A percentile compares a stretch with the other conserved stretches of the same genome.
phyloP scores from a whole-genome alignment of 2,888 invertebrate genomes.

The Megaustenia siamemsis region DNA sequence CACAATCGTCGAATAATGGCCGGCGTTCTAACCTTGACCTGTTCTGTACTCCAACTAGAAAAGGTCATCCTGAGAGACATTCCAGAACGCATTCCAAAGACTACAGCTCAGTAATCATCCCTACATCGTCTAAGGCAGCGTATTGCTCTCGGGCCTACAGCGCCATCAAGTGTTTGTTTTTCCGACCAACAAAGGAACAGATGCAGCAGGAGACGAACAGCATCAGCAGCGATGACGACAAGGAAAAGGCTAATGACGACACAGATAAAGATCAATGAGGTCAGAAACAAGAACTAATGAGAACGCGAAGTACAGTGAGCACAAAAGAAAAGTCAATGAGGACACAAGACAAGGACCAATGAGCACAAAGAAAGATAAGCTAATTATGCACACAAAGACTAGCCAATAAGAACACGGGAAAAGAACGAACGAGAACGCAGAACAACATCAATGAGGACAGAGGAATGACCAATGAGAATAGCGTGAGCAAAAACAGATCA shows the following conservation, averaged over 20 bases:
- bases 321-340: neutral
- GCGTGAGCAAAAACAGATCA: too few relatives aligned
- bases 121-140: conserved; percentile 62
- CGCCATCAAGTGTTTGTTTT: conserved; percentile 73
- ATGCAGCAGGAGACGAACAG: conserved; percentile 57
- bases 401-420: too few relatives aligned
- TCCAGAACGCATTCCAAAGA: neutral
- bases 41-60: conserved; percentile 39
- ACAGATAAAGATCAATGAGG: too few relatives aligned
- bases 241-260: conserved; percentile 3
- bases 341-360: too few relatives aligned
- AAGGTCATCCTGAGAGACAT: neutral
- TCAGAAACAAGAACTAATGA: neutral
- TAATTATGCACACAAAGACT: too few relatives aligned
- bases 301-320: neutral
- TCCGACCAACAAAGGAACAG: conserved; percentile 63
- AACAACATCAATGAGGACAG: too few relatives aligned
- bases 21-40: conserved; percentile 34
- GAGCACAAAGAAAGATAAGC: too few relatives aligned
- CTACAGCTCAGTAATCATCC: conserved; percentile 49
- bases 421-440: too few relatives aligned
- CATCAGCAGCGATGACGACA: conserved; percentile 54
- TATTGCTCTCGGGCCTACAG: conserved; percentile 73
- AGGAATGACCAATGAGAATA: too few relatives aligned
- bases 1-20: conserved; percentile 10